Conservation (phyloP, 2,888 invertebrate genomes). For the Pimpla rufipes region DNA sequence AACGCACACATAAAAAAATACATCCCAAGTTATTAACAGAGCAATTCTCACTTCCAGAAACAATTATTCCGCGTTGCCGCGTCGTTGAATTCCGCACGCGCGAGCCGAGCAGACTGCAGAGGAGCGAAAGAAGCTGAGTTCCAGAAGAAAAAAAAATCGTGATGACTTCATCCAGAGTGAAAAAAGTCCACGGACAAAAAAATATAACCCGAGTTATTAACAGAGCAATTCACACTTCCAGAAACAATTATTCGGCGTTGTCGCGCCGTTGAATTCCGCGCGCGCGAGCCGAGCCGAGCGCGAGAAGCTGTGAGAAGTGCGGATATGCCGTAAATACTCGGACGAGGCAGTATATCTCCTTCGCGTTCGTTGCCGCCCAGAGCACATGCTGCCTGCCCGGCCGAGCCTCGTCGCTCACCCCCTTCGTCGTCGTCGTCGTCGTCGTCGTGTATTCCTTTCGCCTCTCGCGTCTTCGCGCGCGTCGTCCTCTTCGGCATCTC, state of each 20-base stretch:
- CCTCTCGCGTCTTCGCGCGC: conserved; percentile 28
- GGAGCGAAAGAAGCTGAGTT: no score
- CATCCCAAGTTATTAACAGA: no score
- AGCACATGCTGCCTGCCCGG: conserved; percentile 83
- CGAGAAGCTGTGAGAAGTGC: conserved; percentile 73
- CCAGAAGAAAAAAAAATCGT: no score
- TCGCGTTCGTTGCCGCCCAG: conserved; percentile 83
- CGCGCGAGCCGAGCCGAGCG: conserved; percentile 76
- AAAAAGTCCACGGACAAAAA: not conserved
- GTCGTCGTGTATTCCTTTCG: conserved; percentile 43
- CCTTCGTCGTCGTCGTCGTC: conserved; percentile 44
- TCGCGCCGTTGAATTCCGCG: conserved; percentile 76
- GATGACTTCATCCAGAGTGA: not conserved
- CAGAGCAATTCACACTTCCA: conserved; percentile 82
- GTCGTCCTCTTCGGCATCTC: conserved; percentile 66
- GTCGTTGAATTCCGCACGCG: no score
- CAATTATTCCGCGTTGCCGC: no score
- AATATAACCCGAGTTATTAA: conserved; percentile 75
- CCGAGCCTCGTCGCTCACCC: conserved; percentile 57
- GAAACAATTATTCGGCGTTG: conserved; percentile 83
- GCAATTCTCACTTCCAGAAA: not conserved
- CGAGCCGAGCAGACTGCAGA: no score
- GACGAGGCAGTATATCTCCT: conserved; percentile 84
- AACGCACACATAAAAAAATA: conserved; percentile 25
- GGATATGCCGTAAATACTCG: conserved; percentile 85